Conservation (phyloP, 1,140 invertebrate species). For the Drosophila persimilis region DNA sequence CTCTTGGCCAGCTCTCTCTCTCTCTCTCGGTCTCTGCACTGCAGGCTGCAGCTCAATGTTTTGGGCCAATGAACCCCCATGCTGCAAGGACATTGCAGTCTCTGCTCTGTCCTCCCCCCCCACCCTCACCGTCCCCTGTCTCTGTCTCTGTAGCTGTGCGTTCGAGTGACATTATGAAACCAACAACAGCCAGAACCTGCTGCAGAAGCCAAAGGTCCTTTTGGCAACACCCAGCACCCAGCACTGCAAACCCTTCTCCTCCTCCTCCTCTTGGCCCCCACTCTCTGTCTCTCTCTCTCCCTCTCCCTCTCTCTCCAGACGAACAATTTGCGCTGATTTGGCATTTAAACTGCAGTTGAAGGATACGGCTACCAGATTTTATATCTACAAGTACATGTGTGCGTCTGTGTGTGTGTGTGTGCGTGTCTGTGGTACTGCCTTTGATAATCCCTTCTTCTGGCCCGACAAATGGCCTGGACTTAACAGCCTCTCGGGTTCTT, state of each 20-base stretch:
- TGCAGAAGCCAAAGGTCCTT: conserved; percentile 46
- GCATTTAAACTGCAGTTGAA: conserved; percentile 72
- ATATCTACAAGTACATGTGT: not conserved
- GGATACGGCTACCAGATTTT: conserved; percentile 42
- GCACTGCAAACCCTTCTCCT: not conserved
- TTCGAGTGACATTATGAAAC: conserved; percentile 49
- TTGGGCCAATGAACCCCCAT: conserved; percentile 68
- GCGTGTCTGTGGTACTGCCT: conserved; percentile 8
- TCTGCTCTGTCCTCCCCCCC: not conserved
- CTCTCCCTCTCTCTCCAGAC: conserved; percentile 1
- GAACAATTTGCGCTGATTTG: conserved; percentile 59
- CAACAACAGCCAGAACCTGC: conserved; percentile 34
- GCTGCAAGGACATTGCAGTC: conserved; percentile 71
- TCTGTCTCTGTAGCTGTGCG: not conserved
- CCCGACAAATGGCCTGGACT: conserved; percentile 23
- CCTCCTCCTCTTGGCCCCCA: not conserved
- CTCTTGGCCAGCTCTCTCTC: not conserved
- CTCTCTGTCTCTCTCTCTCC: not conserved
- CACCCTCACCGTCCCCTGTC: no score
- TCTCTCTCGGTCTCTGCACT: conserved; percentile 11
- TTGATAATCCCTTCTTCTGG: conserved; percentile 27
- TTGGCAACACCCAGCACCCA: conserved; percentile 1
- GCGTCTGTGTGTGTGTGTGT: conserved; percentile 3
- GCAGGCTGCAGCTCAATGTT: conserved; percentile 36
- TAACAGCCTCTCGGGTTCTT: not conserved